phyloP scores from a whole-genome alignment of 2,113 vertebrate genomes.

The Rhodinocichla rosea region DNA sequence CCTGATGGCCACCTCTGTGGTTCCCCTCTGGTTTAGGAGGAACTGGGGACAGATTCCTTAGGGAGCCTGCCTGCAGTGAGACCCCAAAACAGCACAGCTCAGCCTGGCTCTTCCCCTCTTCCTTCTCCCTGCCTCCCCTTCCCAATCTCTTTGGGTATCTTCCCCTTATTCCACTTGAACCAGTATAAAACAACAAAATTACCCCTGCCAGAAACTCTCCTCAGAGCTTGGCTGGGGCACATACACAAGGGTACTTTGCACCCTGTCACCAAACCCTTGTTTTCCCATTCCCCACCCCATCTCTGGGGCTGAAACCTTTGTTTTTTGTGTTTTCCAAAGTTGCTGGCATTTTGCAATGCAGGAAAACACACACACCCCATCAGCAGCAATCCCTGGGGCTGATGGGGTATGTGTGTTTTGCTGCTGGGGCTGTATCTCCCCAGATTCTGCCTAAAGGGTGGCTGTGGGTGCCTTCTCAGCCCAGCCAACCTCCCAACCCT shows the following conservation, averaged over 20 bases:
- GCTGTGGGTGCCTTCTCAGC: too few species aligned
- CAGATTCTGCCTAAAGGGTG: neutral
- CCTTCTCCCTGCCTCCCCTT: neutral
- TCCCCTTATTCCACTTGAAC: neutral
- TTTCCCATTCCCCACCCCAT: neutral
- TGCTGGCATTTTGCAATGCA: neutral
- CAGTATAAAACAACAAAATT: neutral
- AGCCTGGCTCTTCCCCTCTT: neutral
- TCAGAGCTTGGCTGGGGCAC: neutral
- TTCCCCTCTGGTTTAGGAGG: neutral
- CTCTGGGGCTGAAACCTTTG: neutral
- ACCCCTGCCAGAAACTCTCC: neutral
- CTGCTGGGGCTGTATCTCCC: neutral
- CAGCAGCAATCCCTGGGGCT: neutral
- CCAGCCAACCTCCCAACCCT: too few species aligned
- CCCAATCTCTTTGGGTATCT: neutral
- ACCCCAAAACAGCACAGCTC: neutral
- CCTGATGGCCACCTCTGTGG: neutral
- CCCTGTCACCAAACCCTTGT: neutral
- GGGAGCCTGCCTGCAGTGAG: neutral
- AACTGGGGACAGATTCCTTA: neutral
- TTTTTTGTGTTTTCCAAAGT: neutral
- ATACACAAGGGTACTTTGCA: fast-evolving
- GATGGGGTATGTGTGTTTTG: neutral
- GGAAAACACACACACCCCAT: too few species aligned